These are phyloP conservation scores for Percina caprodes DNA, from an alignment of 2,113 vertebrate species.

Conservation along the genomic window DNA sequence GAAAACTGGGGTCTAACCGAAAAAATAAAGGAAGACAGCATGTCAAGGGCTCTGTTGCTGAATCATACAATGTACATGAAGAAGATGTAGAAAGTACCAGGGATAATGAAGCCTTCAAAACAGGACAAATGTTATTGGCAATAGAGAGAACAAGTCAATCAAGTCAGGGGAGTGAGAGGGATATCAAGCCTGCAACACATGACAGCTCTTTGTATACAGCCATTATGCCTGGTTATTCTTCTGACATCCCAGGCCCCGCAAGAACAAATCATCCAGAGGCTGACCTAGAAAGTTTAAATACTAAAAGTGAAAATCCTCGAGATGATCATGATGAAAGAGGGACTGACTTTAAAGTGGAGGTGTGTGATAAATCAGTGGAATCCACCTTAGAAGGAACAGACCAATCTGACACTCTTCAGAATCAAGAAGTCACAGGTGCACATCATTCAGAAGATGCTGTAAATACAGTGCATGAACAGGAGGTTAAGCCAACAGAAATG, in stretches of 20 bases:
- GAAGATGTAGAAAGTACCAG: constrained; percentile 33
- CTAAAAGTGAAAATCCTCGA: background rate
- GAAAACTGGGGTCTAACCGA: constrained; percentile 64
- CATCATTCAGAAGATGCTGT: background rate
- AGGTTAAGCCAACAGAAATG: background rate
- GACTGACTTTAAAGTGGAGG: background rate
- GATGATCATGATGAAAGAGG: background rate
- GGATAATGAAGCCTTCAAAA: background rate
- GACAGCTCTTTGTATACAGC: constrained; percentile 14
- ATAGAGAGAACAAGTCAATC: background rate
- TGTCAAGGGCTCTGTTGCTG: constrained; percentile 7
- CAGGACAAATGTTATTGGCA: background rate
- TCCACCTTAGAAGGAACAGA: background rate
- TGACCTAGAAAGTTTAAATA: background rate
- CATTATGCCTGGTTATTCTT: background rate
- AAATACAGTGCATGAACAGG: background rate
- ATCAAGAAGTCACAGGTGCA: background rate
- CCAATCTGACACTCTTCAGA: background rate
- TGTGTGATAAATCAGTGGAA: background rate
- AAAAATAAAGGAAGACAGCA: constrained; percentile 38
- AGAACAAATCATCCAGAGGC: background rate
- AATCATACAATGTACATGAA: constrained; percentile 18
- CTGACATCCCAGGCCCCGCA: background rate
- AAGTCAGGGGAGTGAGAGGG: background rate
- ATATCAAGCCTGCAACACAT: background rate